These are phyloP conservation scores for Mastomys natalensis DNA, from an alignment of 2,113 vertebrate genomes.

Conservation along the genomic window DNA sequence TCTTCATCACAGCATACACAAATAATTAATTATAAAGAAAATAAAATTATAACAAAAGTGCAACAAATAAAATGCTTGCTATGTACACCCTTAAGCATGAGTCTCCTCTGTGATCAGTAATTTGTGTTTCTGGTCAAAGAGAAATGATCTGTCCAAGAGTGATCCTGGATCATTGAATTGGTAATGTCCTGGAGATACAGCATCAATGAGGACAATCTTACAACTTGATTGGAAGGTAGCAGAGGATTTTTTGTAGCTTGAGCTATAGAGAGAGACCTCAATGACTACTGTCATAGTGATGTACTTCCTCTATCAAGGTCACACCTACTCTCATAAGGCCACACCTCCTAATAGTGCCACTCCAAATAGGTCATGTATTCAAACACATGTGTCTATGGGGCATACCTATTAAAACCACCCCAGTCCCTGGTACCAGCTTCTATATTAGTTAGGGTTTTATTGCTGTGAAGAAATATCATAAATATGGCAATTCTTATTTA, in stretches of 20 bases:
- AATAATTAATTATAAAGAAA: not conserved
- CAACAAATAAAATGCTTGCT: not conserved
- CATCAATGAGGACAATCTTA: not conserved
- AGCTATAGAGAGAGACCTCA: not conserved
- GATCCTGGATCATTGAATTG: not conserved
- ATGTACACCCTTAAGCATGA: not conserved
- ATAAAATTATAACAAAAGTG: not conserved
- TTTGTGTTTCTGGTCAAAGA: not conserved
- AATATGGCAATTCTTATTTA: not conserved
- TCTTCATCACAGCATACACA: not conserved
- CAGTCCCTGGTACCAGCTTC: not conserved
- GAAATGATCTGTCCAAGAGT: not conserved
- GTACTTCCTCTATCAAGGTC: not conserved
- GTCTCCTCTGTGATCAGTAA: not conserved
- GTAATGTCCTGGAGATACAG: not conserved
- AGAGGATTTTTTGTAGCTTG: not conserved
- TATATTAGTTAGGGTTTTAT: not conserved
- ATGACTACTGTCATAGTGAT: not conserved
- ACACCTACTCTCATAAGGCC: not conserved
- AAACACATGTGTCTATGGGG: not conserved
- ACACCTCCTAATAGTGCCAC: not conserved
- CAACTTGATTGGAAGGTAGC: not conserved
- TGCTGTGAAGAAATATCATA: not conserved
- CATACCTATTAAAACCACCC: not conserved
- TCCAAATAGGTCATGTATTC: not conserved